Base-by-base conservation (phyloP, 1,140 invertebrate species). In the Sinonovacula constricta region DNA sequence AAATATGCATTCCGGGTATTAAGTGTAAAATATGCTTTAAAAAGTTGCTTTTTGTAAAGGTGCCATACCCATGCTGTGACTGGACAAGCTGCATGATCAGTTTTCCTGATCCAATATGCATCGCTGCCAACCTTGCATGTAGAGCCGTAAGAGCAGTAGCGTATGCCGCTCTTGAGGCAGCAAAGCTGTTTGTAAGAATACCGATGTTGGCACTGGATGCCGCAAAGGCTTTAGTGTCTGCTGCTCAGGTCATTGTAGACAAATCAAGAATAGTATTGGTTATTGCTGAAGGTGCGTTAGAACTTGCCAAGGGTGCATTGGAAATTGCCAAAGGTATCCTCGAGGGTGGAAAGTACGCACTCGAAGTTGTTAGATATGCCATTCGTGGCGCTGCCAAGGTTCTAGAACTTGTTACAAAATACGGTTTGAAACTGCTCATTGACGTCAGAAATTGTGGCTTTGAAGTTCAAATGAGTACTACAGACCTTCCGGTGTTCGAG, bases 401-500 rank as follows among this genome's bases (percentile, higher is more conserved):
- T 5, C 36, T 79, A 18, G 30, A 65, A 31, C 72, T 65, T 56
- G 53, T 80, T 33, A 51, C 69, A 15, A 54, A 67, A n/a, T 67
- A 67, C 45, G 69, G 60, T n/a, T 30, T 75, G 45, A 49, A 71
- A 33, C 34, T 14, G 30, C 45, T 79, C 0, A 75, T 80, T 28
- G 78, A 80, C 45, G 70, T 80, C 18, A 18, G 65, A 54, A 74
- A 80, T 26, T 80, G 78, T 67, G 78, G 78, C 15, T 80, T 80
- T 56, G n/a, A 62, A 18, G 24, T 75, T 57, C 34, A 75, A 60
- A 14, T 80, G 15, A 53, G 59, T 18, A 80, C 71, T 51, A 39
- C 22, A 33, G 69, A 74, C 31, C 26, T 68, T 28, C 66, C 63
- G 3, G 49, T 67, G 7, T 80, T 80, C 65, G 78, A 80, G 12